Percentiles rank a stretch among this genome's conserved stretches.
Evolutionary conservation across 2,113 vertebrate species (phyloP).

Genomic region (Malurus elegans): DNA sequence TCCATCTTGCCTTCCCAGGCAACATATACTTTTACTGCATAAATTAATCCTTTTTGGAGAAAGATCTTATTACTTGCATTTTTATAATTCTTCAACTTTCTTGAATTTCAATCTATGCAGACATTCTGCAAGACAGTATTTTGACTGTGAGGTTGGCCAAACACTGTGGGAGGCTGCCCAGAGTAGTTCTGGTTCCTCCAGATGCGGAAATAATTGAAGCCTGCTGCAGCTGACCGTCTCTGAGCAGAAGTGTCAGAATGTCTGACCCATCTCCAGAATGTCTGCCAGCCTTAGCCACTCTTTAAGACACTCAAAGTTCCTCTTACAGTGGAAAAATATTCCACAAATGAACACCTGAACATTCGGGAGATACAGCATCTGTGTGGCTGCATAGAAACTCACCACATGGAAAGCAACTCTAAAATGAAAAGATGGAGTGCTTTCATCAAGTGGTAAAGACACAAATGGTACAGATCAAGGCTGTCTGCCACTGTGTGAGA

Average conservation of each 20-base stretch:
- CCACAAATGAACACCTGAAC: background rate
- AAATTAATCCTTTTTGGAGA: background rate
- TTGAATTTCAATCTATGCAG: background rate
- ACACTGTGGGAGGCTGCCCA: fast-evolving
- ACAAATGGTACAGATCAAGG: background rate
- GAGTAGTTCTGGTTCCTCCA: background rate
- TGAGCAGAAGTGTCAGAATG: background rate
- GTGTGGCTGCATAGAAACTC: background rate
- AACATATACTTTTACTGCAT: background rate
- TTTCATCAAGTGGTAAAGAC: background rate
- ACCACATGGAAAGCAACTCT: background rate
- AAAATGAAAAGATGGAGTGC: background rate
- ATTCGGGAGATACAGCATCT: background rate
- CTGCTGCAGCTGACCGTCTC: background rate
- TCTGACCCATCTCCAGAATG: background rate
- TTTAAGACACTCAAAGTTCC: background rate
- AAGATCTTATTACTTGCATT: background rate
- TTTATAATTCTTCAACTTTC: background rate
- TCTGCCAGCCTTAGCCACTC: background rate
- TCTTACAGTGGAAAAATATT: background rate
- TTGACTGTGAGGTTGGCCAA: background rate
- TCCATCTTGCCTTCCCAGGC: background rate
- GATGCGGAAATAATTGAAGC: background rate
- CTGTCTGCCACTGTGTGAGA: background rate
- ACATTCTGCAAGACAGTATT: background rate